Evolutionary conservation across 2,888 invertebrate species (phyloP).

Genomic region (Cybosia mesomella): DNA sequence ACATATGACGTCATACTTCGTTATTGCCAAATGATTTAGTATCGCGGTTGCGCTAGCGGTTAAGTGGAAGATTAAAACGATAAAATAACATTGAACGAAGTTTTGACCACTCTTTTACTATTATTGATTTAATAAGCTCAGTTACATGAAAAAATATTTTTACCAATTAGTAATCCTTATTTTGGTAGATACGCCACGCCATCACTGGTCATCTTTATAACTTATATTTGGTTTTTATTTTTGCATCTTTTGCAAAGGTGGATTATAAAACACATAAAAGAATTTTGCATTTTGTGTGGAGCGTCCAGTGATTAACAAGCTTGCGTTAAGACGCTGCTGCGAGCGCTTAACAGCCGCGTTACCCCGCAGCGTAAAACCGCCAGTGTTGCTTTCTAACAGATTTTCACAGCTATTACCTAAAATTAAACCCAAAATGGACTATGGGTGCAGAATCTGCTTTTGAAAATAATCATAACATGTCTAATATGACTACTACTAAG

Average conservation of each 20-base stretch:
- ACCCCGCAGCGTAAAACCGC: constrained; percentile 23
- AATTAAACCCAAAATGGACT: constrained; percentile 41
- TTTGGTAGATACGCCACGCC: neutral
- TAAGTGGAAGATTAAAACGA: too few relatives aligned
- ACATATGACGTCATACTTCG: too few relatives aligned
- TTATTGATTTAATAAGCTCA: neutral
- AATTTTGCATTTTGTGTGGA: constrained; percentile 19
- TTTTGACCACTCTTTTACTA: neutral
- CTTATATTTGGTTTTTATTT: neutral
- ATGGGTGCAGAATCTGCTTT: constrained; percentile 29
- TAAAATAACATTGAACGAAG: too few relatives aligned
- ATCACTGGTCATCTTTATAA: constrained; percentile 3
- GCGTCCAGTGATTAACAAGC: constrained; percentile 36
- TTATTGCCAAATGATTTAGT: too few relatives aligned
- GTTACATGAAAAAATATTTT: neutral
- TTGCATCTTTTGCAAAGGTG: neutral
- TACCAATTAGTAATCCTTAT: neutral
- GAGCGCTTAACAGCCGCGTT: constrained; percentile 13
- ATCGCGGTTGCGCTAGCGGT: too few relatives aligned
- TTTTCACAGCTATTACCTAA: constrained; percentile 41
- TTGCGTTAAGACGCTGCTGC: neutral
- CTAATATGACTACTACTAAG: too few relatives aligned
- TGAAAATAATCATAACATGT: neutral
- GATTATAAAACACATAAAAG: neutral
- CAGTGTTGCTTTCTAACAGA: constrained; percentile 44